A percentile compares a stretch with the other conserved stretches of the same genome.
phyloP scores from a whole-genome alignment of 2,797 vertebrate genomes.

The Semaprochilodus insignis region DNA sequence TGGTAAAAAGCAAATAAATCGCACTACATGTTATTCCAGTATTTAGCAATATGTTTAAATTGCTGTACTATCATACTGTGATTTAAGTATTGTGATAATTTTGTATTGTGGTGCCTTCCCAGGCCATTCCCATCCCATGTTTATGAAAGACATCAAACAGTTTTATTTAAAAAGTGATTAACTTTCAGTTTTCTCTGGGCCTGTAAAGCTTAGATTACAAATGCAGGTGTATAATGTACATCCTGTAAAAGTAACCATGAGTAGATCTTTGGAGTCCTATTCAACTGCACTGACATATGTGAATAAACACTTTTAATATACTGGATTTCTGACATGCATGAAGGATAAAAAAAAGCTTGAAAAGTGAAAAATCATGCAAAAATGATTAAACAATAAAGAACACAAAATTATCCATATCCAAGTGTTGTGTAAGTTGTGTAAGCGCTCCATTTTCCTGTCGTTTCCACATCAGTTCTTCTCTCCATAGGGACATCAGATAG shows the following conservation, averaged over 20 bases:
- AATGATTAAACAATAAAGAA: neutral
- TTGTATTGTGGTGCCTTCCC: too few species aligned
- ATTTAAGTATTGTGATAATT: too few species aligned
- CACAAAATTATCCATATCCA: neutral
- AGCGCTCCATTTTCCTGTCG: constrained; percentile 34
- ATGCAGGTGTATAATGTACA: too few species aligned
- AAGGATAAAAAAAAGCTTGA: neutral
- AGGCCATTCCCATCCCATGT: too few species aligned
- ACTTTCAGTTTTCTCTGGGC: too few species aligned
- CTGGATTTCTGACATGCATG: neutral
- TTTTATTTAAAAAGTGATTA: too few species aligned
- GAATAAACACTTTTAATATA: neutral
- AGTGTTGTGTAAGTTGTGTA: constrained; percentile 14
- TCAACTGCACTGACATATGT: neutral
- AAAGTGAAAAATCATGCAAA: neutral
- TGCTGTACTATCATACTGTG: too few species aligned
- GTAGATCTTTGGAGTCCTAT: neutral
- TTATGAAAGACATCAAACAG: too few species aligned
- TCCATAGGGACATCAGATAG: constrained; percentile 9
- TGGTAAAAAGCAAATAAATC: too few species aligned
- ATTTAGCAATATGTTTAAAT: too few species aligned
- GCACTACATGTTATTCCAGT: too few species aligned
- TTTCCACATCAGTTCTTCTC: constrained; percentile 23
- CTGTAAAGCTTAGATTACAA: neutral
- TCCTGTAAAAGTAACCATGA: too few species aligned